phyloP scores from a whole-genome alignment of 2,888 invertebrate species.

The Trichopria drosophilae region DNA sequence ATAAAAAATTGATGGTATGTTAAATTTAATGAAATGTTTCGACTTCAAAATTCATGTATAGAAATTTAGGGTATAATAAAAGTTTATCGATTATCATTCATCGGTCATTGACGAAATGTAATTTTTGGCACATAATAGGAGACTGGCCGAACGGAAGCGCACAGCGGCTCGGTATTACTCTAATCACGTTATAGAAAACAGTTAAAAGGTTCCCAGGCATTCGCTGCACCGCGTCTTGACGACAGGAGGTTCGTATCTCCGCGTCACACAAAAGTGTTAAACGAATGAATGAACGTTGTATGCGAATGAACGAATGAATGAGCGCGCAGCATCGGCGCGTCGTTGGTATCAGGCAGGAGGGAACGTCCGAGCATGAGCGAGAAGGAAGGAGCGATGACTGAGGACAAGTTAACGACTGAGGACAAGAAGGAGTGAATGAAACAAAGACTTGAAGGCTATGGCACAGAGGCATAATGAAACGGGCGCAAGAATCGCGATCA shows the following conservation, averaged over 20 bases:
- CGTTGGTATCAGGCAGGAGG: no score
- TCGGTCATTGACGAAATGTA: no score
- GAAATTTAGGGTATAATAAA: no score
- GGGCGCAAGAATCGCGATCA: slow-evolving; percentile 23
- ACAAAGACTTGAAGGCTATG: slow-evolving; percentile 15
- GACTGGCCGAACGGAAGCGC: slow-evolving; percentile 28
- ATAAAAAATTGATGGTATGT: no score
- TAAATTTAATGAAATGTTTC: no score
- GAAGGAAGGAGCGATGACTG: no score
- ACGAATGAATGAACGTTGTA: slow-evolving; percentile 50
- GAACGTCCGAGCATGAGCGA: no score
- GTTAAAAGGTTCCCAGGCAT: slow-evolving; percentile 51
- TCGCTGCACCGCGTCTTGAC: slow-evolving; percentile 29
- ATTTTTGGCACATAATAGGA: slow-evolving; percentile 37
- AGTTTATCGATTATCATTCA: no score
- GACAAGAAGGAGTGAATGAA: slow-evolving; percentile 26
- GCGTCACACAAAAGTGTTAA: slow-evolving; percentile 56
- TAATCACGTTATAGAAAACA: slow-evolving; percentile 55
- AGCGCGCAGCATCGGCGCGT: slow-evolving; percentile 32
- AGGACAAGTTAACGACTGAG: slow-evolving; percentile 31
- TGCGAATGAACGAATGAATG: slow-evolving; percentile 47
- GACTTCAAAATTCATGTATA: no score
- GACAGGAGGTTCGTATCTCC: slow-evolving; percentile 54
- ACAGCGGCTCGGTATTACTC: slow-evolving; percentile 37
- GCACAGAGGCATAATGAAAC: slow-evolving; percentile 18